Percentiles rank a stretch among this genome's conserved stretches.
These are phyloP conservation scores for Dexiosoma caninum DNA, from an alignment of 2,888 invertebrate species.

Conservation along the genomic window DNA sequence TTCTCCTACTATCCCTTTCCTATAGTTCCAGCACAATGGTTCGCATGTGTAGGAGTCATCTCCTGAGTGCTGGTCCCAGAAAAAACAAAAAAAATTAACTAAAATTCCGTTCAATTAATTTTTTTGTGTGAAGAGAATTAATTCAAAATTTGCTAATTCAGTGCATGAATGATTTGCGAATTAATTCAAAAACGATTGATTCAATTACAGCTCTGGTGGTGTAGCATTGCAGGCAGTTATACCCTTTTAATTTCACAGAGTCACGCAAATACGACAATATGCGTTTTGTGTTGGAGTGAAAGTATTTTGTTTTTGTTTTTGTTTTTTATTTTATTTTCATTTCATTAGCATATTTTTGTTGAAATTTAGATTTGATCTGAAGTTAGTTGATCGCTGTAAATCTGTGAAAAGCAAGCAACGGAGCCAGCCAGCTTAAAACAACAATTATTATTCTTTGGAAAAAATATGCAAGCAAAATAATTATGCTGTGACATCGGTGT, in stretches of 20 bases:
- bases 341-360: slow-evolving; percentile 34
- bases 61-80: no score
- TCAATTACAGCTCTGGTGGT: no score
- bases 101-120: no score
- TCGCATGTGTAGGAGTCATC: no score
- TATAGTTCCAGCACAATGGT: no score
- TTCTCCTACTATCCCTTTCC: no score
- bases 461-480: background rate
- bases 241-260: slow-evolving; percentile 50
- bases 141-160: no score
- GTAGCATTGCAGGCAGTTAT: no score
- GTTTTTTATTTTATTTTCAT: background rate
- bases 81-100: no score
- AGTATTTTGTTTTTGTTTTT: slow-evolving; percentile 41
- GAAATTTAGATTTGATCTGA: slow-evolving; percentile 47
- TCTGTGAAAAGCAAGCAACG: slow-evolving; percentile 28
- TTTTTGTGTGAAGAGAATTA: no score
- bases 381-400: slow-evolving; percentile 37
- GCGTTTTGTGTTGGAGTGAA: slow-evolving; percentile 52
- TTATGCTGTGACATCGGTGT: background rate
- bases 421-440: background rate
- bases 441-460: slow-evolving; percentile 18
- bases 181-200: no score
- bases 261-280: slow-evolving; percentile 49
- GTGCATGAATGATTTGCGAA: no score